Conservation (phyloP, 2,113 vertebrate genomes). For the Fulmarus glacialis region DNA sequence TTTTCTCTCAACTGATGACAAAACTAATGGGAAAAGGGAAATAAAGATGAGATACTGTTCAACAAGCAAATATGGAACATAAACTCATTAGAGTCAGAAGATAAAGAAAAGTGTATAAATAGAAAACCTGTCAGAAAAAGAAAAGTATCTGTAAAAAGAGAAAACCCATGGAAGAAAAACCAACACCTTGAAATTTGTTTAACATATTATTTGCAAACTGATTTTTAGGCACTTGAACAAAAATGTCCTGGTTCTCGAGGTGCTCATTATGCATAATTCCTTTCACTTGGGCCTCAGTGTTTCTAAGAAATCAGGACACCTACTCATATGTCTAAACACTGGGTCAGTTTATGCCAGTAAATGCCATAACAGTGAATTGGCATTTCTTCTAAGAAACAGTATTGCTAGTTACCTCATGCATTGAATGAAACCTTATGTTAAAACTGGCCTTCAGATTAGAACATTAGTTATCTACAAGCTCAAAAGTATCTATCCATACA, state of each 20-base stretch:
- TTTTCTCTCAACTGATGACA: background rate
- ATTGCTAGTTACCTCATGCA: background rate
- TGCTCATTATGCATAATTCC: background rate
- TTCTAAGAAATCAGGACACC: constrained; percentile 18
- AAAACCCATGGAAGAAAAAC: background rate
- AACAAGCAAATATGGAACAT: background rate
- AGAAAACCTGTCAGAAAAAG: background rate
- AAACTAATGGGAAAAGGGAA: background rate
- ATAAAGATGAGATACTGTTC: background rate
- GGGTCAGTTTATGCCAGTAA: background rate
- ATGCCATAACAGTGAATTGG: background rate
- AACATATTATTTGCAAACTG: background rate
- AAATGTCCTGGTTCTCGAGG: background rate
- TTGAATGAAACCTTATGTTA: background rate
- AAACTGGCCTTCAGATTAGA: background rate
- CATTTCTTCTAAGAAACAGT: background rate
- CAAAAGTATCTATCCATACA: background rate
- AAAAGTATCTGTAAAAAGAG: background rate
- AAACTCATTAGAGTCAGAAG: background rate
- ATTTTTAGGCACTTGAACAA: background rate
- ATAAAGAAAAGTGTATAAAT: background rate
- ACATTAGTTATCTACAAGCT: background rate
- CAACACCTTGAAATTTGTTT: background rate
- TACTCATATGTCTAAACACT: background rate
- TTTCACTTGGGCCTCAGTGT: background rate